phyloP scores from a whole-genome alignment of 2,888 invertebrate species.

The Drosophila cracens region DNA sequence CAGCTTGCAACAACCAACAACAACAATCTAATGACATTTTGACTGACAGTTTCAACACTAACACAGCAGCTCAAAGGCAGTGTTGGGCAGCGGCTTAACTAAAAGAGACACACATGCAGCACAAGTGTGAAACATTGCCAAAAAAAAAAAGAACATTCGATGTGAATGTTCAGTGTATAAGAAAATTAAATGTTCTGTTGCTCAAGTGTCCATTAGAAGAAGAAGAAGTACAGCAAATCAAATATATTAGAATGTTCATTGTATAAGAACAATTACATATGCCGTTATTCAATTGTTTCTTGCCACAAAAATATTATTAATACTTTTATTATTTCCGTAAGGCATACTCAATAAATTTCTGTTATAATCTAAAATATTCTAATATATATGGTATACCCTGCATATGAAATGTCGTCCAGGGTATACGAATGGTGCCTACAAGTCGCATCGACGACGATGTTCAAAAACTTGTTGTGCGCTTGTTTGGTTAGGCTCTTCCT shows the following conservation, averaged over 20 bases:
- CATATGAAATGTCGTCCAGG: not conserved
- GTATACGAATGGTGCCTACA: slow-evolving; percentile 32
- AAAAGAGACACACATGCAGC: slow-evolving; percentile 17
- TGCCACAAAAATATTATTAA: not conserved
- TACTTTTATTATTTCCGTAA: not conserved
- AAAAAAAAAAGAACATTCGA: slow-evolving; percentile 5
- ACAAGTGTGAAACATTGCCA: slow-evolving; percentile 22
- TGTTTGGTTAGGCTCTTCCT: slow-evolving; percentile 50
- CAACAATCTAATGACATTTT: slow-evolving; percentile 50
- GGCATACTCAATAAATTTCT: not conserved
- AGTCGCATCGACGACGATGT: slow-evolving; percentile 53
- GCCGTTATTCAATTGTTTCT: not conserved
- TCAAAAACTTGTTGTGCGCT: slow-evolving; percentile 63
- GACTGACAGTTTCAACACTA: slow-evolving; percentile 59
- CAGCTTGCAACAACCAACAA: slow-evolving; percentile 58
- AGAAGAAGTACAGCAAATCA: too few species aligned
- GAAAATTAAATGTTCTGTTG: not conserved
- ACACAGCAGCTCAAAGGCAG: slow-evolving; percentile 66
- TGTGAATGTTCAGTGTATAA: not conserved
- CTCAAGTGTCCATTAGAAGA: not conserved
- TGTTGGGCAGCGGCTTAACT: slow-evolving; percentile 51
- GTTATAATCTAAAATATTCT: too few species aligned
- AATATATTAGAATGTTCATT: too few species aligned
- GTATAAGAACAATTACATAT: too few species aligned
- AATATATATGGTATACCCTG: slow-evolving; percentile 21